Base-by-base conservation (phyloP, 2,113 vertebrate species). In the Macheiramphus alcinus region DNA sequence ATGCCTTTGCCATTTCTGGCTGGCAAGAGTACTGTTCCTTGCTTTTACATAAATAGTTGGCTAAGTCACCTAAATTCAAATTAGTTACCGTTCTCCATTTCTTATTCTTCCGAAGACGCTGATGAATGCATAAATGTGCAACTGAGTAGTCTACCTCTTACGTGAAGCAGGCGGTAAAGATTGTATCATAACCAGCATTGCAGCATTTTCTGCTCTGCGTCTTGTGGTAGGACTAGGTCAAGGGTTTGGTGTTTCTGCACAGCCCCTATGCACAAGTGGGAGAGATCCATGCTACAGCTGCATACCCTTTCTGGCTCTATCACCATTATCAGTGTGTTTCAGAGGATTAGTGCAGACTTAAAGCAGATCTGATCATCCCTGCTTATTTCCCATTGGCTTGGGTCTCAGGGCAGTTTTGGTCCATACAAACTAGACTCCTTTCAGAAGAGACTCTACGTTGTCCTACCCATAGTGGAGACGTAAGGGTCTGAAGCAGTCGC, bases 301-400 rank as follows among this genome's bases (percentile, higher is more conserved):
- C 29, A 0, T 11, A 1, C 3, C 10, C 18, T n/a, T 45, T 38
- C 13, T 66, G 63, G 59, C 75, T 70, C 0, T 31, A 2, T 42
- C 22, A 16, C n/a, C 26, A 0, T 7, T 36, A 3, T 1, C 23
- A 8, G 7, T 29, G 84, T 12, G 22, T 74, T 63, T 55, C 63
- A 79, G 68, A 75, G 73, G 32, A 67, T 25, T 1, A 8, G n/a
- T 40, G 32, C 36, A 70, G 59, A 4, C 8, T 26, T 55, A 11
- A 2, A 50, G 55, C 55, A 38, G n/a, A 2, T 66, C 27, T 53
- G 50, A 6, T 31, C 2, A 3, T 78, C 59, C 21, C 27, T 66
- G 45, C 42, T 34, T 16, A 27, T 45, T 48, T 74, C 38, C 29
- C 29, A 2, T 29, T n/a, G 50, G 6, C 45, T 74, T 67, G 61